A percentile compares a stretch with the other conserved stretches of the same genome.
These are phyloP conservation scores for Caenorhabditis plicata DNA, from an alignment of 2,888 invertebrate species.

Conservation along the genomic window DNA sequence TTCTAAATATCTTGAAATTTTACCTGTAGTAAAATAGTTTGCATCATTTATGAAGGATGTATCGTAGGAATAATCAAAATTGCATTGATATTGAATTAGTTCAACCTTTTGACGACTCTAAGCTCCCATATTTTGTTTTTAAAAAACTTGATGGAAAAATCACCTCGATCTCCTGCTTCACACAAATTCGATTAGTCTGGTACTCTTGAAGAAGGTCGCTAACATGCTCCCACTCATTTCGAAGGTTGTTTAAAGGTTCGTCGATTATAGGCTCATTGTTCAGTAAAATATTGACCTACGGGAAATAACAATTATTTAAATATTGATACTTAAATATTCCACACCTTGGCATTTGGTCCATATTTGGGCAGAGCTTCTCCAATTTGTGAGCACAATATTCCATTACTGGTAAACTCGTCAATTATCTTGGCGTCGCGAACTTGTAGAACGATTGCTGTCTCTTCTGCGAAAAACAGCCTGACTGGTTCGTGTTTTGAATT, in stretches of 20 bases:
- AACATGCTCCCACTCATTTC: conserved; percentile 91
- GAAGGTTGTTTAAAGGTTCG: conserved; percentile 74
- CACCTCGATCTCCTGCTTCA: conserved; percentile 75
- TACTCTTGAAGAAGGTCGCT: conserved; percentile 84
- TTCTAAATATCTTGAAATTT: neutral
- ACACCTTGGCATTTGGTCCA: conserved; percentile 49
- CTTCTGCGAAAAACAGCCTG: conserved; percentile 67
- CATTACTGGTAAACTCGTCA: conserved; percentile 14
- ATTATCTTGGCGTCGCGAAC: conserved; percentile 51
- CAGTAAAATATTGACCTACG: conserved; percentile 71
- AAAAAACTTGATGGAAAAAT: conserved; percentile 74
- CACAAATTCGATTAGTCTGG: conserved; percentile 81
- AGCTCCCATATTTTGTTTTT: conserved; percentile 75
- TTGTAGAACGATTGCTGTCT: conserved; percentile 68
- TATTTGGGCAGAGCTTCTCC: conserved; percentile 53
- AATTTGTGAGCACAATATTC: conserved; percentile 58
- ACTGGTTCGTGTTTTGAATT: neutral
- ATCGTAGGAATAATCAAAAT: conserved; percentile 20
- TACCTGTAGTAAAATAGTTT: conserved; percentile 17
- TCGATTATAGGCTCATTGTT: conserved; percentile 73
- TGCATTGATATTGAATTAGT: conserved; percentile 16
- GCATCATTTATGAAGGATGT: conserved; percentile 14
- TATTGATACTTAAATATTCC: too few species aligned
- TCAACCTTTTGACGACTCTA: conserved; percentile 16
- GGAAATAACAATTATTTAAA: neutral